phyloP scores from a whole-genome alignment of 2,113 vertebrate genomes.

The Nanorana parkeri region DNA sequence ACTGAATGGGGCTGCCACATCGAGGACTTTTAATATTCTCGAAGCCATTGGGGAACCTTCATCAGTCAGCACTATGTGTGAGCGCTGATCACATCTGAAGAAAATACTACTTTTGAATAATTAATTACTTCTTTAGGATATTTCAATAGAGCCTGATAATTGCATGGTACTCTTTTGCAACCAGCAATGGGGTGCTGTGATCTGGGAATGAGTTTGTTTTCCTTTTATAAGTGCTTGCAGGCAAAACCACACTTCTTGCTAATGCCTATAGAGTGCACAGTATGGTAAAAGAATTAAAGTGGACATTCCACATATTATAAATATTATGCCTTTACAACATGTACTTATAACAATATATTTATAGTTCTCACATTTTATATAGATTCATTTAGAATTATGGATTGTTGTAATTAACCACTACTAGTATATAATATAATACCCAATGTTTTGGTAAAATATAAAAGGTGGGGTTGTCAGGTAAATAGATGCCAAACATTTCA shows the following conservation, averaged over 20 bases:
- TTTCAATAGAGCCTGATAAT: conserved; percentile 46
- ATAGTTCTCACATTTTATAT: no score
- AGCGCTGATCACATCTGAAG: conserved; percentile 53
- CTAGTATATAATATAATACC: no score
- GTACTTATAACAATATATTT: no score
- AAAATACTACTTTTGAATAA: conserved; percentile 56
- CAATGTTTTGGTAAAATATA: no score
- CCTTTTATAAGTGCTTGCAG: background rate
- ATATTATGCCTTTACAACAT: no score
- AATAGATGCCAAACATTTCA: no score
- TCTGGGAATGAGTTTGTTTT: background rate
- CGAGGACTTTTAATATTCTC: conserved; percentile 58
- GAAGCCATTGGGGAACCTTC: conserved; percentile 1
- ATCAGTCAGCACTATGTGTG: conserved; percentile 55
- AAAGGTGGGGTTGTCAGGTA: no score
- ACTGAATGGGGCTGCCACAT: conserved; percentile 52
- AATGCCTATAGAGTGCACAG: background rate
- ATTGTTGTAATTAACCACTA: no score
- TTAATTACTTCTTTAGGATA: conserved; percentile 51
- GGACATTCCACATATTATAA: background rate
- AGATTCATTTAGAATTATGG: no score
- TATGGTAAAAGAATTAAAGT: background rate
- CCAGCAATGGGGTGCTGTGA: background rate
- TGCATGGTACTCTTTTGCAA: conserved; percentile 30
- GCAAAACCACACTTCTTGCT: background rate